Conservation (phyloP, 2,888 invertebrate genomes). For the Rhagonycha fulva region DNA sequence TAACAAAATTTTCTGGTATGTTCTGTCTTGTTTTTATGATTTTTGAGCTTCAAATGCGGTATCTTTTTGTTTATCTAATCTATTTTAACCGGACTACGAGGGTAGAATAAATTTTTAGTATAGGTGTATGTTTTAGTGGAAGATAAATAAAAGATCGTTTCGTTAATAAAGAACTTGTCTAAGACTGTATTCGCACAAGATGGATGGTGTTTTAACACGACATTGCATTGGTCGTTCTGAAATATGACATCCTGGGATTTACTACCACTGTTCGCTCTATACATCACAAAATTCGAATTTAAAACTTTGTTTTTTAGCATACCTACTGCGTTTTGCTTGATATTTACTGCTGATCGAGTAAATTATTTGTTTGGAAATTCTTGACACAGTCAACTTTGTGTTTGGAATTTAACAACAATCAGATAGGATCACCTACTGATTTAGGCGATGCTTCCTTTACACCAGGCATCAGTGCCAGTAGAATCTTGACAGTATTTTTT, state of each 20-base stretch:
- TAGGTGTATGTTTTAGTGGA: conserved; percentile 9
- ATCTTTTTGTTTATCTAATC: background rate
- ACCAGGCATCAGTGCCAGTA: too few species aligned
- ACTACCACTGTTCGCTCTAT: background rate
- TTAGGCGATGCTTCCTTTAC: too few species aligned
- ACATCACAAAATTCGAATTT: background rate
- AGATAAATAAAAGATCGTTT: conserved; percentile 16
- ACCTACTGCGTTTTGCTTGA: background rate
- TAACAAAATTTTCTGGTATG: background rate
- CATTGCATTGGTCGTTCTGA: conserved; percentile 16
- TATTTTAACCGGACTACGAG: background rate
- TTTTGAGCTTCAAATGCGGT: background rate
- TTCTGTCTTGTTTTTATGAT: background rate
- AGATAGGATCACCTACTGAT: too few species aligned
- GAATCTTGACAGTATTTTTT: background rate
- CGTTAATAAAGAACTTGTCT: conserved; percentile 18
- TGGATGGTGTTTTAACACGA: conserved; percentile 25
- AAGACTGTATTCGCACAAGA: conserved; percentile 13
- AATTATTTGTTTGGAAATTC: too few species aligned
- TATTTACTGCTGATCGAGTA: too few species aligned
- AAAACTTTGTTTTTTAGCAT: background rate
- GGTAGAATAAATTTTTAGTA: conserved; percentile 14
- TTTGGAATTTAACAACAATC: too few species aligned
- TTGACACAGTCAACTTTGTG: too few species aligned
- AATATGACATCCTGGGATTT: conserved; percentile 20